These are phyloP conservation scores for Scaptomyza reducta DNA, from an alignment of 2,888 invertebrate genomes.

Conservation along the genomic window DNA sequence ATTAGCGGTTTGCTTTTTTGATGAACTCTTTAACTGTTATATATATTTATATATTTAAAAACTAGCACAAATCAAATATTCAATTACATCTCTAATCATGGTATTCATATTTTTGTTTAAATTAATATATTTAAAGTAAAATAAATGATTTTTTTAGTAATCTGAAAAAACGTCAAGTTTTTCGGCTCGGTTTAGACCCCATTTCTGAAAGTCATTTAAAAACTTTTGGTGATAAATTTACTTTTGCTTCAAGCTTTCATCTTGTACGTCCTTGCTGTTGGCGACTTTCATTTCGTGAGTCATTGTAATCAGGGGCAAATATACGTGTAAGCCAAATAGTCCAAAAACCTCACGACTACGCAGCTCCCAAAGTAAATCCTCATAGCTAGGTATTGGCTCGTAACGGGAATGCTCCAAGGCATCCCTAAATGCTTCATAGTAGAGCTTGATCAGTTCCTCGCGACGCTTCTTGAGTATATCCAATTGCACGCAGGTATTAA, in stretches of 20 bases:
- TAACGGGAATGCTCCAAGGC: conserved; percentile 49
- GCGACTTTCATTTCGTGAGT: neutral
- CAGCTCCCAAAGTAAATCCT: conserved; percentile 18
- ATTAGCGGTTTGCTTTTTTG: conserved; percentile 61
- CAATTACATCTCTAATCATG: too few species aligned
- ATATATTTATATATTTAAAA: too few species aligned
- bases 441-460: conserved; percentile 68
- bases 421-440: conserved; percentile 26
- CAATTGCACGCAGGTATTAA: conserved; percentile 71
- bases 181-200: neutral
- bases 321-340: neutral
- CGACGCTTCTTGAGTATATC: conserved; percentile 64
- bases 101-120: too few species aligned
- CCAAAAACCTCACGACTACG: neutral
- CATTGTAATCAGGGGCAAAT: neutral
- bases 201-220: neutral
- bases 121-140: too few species aligned
- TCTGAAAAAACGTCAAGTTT: neutral
- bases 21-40: conserved; percentile 3
- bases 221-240: neutral
- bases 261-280: neutral
- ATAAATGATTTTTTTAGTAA: neutral
- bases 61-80: too few species aligned
- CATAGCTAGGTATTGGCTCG: neutral
- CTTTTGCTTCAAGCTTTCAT: neutral